Evolutionary conservation across 2,888 invertebrate species (phyloP).

Genomic region (Protodeltote pygarga): DNA sequence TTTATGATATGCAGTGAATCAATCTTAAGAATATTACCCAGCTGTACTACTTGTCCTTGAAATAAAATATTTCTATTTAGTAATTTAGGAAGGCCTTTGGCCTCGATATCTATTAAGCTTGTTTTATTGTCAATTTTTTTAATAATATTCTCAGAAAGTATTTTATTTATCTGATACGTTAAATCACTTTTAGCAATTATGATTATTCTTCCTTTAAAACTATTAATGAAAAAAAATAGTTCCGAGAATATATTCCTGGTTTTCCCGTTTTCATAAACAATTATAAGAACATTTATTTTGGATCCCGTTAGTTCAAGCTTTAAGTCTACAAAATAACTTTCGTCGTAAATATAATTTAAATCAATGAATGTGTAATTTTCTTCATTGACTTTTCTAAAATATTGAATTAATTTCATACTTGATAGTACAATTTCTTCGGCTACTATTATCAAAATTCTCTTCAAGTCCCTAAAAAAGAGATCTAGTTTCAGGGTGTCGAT

Average conservation of each 20-base stretch:
- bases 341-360: constrained; percentile 18
- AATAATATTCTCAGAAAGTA: not conserved
- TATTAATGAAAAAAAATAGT: not conserved
- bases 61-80: constrained; percentile 24
- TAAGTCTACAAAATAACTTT: constrained; percentile 26
- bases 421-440: constrained; percentile 28
- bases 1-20: constrained; percentile 18
- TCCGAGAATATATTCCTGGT: constrained; percentile 1
- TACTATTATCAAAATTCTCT: constrained; percentile 7
- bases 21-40: constrained; percentile 8
- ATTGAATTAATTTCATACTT: constrained; percentile 34
- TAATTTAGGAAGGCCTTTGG: constrained; percentile 18
- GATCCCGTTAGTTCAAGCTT: constrained; percentile 12
- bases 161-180: not conserved
- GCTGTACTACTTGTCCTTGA: constrained; percentile 23
- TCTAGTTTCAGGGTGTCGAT: constrained; percentile 11
- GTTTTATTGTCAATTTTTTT: constrained; percentile 10
- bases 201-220: constrained; percentile 25
- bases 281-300: constrained; percentile 6
- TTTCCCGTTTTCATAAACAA: constrained; percentile 7
- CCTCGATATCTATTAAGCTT: constrained; percentile 19
- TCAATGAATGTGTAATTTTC: constrained; percentile 23
- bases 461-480: constrained; percentile 5
- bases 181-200: constrained; percentile 11
- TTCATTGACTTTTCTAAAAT: constrained; percentile 9